Evolutionary conservation across 2,797 vertebrate species (phyloP).

Genomic region (Phoeniculus purpureus): DNA sequence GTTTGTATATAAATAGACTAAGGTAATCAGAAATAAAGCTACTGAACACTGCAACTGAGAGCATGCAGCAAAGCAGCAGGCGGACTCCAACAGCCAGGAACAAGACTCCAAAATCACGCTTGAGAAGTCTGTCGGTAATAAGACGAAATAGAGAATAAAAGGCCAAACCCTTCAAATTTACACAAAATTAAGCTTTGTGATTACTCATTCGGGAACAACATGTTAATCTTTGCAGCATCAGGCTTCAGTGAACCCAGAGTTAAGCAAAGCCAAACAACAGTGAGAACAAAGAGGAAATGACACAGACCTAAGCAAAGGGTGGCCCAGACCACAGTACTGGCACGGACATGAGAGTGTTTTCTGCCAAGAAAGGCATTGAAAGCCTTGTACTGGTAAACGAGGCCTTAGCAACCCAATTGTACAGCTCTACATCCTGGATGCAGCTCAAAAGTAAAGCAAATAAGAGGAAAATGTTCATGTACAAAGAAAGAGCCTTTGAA

Average conservation of each 20-base stretch:
- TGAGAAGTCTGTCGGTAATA: accelerated
- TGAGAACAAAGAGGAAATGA: background rate
- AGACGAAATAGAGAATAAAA: background rate
- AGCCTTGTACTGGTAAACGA: background rate
- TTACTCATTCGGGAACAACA: background rate
- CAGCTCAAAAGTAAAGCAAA: background rate
- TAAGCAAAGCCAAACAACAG: conserved; percentile 1
- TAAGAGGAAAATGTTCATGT: background rate
- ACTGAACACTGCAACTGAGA: background rate
- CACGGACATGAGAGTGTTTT: background rate
- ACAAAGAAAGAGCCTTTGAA: background rate
- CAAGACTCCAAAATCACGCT: background rate
- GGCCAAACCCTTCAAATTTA: background rate
- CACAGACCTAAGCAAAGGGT: background rate
- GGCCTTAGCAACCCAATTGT: background rate
- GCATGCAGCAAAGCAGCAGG: background rate
- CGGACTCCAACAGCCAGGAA: background rate
- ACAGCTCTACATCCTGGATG: background rate
- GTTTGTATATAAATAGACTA: background rate
- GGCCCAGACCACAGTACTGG: background rate
- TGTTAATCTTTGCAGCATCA: background rate
- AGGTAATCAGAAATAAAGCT: background rate
- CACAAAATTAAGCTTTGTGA: background rate
- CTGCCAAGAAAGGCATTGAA: background rate
- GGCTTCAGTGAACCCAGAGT: background rate